These are phyloP conservation scores for Lasioglossum lativentre DNA, from an alignment of 2,888 invertebrate genomes.

Conservation along the genomic window DNA sequence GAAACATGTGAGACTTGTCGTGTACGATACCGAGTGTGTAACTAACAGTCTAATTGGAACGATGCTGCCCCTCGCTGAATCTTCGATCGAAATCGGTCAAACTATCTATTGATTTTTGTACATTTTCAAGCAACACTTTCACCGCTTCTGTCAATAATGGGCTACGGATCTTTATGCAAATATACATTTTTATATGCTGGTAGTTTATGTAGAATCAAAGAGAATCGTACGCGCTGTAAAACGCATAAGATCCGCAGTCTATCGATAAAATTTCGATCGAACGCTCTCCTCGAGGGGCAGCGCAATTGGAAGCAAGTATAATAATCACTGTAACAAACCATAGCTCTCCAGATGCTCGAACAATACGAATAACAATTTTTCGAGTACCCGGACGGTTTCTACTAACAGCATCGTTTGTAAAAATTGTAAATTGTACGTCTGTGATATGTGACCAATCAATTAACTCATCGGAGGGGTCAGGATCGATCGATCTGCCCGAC, in stretches of 20 bases:
- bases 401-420: slow-evolving; percentile 1
- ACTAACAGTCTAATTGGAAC: slow-evolving; percentile 41
- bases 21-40: slow-evolving; percentile 18
- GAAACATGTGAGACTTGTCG: not conserved
- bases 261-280: not conserved
- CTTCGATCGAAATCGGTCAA: not conserved
- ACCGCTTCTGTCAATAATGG: not conserved
- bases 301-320: not conserved
- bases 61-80: not conserved
- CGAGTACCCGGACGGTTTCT: not conserved
- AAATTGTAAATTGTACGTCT: slow-evolving; percentile 1
- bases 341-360: not conserved
- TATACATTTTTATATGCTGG: not conserved
- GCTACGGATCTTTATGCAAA: not conserved
- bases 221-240: not conserved
- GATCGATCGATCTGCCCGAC: not conserved
- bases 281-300: not conserved
- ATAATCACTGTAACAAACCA: slow-evolving; percentile 10
- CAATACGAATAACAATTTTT: not conserved
- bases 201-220: not conserved
- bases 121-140: not conserved
- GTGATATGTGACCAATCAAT: slow-evolving; percentile 21
- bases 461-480: not conserved
- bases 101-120: not conserved
- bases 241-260: not conserved